Conservation (phyloP, 2,797 vertebrate species). For the Coluber constrictor region DNA sequence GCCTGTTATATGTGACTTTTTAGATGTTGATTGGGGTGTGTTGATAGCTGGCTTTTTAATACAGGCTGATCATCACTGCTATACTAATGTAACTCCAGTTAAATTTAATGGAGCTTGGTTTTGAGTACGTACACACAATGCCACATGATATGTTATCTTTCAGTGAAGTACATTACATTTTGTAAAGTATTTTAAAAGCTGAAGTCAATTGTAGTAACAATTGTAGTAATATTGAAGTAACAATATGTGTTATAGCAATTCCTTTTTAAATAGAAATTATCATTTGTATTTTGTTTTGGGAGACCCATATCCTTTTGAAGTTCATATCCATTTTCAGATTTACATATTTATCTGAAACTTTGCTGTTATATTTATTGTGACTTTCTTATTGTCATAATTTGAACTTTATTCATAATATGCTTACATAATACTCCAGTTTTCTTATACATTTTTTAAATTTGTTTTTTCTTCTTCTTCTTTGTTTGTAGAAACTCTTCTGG, state of each 20-base stretch:
- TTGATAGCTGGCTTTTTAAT: background rate
- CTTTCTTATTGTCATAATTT: background rate
- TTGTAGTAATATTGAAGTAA: no score
- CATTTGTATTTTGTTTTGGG: background rate
- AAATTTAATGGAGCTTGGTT: background rate
- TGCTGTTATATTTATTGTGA: background rate
- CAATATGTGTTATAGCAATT: background rate
- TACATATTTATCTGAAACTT: background rate
- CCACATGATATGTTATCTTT: background rate
- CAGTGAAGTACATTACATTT: background rate
- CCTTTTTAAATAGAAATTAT: background rate
- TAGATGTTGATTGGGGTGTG: background rate
- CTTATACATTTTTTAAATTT: background rate
- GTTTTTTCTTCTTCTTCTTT: conserved; percentile 37
- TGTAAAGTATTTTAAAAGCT: background rate
- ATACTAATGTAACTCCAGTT: background rate
- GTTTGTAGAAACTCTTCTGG: conserved; percentile 86
- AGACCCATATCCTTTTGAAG: background rate
- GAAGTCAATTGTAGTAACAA: background rate
- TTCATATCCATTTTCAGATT: background rate
- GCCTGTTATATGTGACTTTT: background rate
- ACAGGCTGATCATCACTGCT: background rate
- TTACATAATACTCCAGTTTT: background rate
- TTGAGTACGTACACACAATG: background rate
- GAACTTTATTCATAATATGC: background rate